Percentiles rank a stretch among this genome's conserved stretches.
These are phyloP conservation scores for Odontomachus brunneus DNA, from an alignment of 1,140 invertebrate genomes.

Conservation along the genomic window DNA sequence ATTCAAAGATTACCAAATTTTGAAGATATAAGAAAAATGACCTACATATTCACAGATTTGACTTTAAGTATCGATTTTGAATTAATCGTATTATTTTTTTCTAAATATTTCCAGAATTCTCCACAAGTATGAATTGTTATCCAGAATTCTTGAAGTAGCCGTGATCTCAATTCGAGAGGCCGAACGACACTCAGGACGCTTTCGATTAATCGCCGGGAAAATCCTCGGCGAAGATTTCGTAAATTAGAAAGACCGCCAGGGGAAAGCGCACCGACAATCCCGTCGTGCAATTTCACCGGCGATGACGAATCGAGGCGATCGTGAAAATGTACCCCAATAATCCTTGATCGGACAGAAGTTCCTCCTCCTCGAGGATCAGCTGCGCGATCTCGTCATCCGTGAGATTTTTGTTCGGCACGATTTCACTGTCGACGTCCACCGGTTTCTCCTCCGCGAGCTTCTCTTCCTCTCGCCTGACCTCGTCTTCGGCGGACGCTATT, in stretches of 20 bases:
- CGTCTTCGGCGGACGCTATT: conserved; percentile 23
- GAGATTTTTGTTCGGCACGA: conserved; percentile 82
- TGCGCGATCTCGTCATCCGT: conserved; percentile 89
- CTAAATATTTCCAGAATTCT: no score
- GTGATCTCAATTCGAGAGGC: not conserved
- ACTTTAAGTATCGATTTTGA: not conserved
- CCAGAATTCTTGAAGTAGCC: not conserved
- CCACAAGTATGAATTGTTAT: no score
- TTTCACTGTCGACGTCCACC: conserved; percentile 79
- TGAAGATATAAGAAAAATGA: not conserved
- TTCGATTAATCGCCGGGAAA: not conserved
- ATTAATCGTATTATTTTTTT: no score
- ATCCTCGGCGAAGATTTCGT: not conserved
- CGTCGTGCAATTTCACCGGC: not conserved
- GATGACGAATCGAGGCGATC: not conserved
- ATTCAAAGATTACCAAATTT: not conserved
- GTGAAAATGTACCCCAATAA: conserved; percentile 87
- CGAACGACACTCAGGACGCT: not conserved
- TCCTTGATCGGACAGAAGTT: conserved; percentile 88
- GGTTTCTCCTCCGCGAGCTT: conserved; percentile 77
- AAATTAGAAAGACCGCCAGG: not conserved
- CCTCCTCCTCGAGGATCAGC: conserved; percentile 88
- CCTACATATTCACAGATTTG: not conserved
- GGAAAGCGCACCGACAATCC: not conserved
- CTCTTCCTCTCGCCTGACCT: conserved; percentile 47